Evolutionary conservation across 2,113 vertebrate genomes (phyloP).

Genomic region (Triplophysa siluroides): DNA sequence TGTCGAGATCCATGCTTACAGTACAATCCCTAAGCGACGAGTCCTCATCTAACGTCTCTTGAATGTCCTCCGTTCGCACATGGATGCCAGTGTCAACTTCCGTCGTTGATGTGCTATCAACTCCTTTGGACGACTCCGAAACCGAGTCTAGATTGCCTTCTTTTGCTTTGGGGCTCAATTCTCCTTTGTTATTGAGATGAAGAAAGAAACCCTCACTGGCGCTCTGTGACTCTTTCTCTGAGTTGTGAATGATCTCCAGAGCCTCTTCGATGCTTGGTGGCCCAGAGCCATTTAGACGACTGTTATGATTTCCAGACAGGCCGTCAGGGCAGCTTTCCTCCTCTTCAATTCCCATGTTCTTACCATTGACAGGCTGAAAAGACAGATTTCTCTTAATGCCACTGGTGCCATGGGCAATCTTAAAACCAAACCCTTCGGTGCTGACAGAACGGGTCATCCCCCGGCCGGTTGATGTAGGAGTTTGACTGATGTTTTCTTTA

Average conservation of each 20-base stretch:
- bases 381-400: constrained; percentile 85
- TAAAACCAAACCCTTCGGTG: constrained; percentile 87
- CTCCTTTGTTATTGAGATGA: constrained; percentile 79
- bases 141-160: constrained; percentile 71
- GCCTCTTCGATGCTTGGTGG: constrained; percentile 91
- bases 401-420: constrained; percentile 75
- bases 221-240: constrained; percentile 71
- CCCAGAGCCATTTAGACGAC: constrained; percentile 69
- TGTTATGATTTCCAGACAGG: constrained; percentile 61
- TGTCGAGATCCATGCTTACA: constrained; percentile 91
- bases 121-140: constrained; percentile 79
- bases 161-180: constrained; percentile 67
- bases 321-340: constrained; percentile 72
- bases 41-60: constrained; percentile 92
- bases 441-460: constrained; percentile 90
- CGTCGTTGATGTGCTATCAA: constrained; percentile 84
- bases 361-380: constrained; percentile 88
- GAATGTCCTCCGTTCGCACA: constrained; percentile 91
- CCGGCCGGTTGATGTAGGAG: constrained; percentile 63
- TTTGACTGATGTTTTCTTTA: constrained; percentile 78
- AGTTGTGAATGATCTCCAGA: constrained; percentile 89
- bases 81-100: constrained; percentile 96
- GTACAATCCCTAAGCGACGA: constrained; percentile 94
- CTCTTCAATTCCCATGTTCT: constrained; percentile 85
- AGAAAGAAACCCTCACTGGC: constrained; percentile 91